phyloP scores from a whole-genome alignment of 2,113 vertebrate species.

The Actenoides lindsayi region DNA sequence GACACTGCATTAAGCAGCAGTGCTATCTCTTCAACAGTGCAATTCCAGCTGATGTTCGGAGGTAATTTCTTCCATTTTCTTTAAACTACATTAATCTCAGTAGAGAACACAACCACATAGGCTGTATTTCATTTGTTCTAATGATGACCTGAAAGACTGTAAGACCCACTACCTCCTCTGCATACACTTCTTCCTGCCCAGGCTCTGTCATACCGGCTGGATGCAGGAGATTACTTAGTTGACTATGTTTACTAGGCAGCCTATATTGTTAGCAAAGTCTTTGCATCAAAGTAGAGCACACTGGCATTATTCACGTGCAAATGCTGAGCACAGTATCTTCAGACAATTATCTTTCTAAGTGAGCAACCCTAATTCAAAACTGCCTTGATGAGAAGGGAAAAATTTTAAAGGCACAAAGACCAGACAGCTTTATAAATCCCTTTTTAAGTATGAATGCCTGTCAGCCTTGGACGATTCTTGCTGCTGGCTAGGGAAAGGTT shows the following conservation, averaged over 20 bases:
- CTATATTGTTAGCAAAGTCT: neutral
- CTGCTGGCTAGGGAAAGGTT: neutral
- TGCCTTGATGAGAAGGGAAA: neutral
- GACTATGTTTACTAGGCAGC: neutral
- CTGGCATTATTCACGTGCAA: neutral
- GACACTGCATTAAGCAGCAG: neutral
- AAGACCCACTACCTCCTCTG: neutral
- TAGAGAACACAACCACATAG: neutral
- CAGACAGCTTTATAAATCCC: neutral
- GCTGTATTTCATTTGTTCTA: neutral
- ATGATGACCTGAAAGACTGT: neutral
- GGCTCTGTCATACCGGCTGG: neutral
- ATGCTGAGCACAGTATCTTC: neutral
- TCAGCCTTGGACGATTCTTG: neutral
- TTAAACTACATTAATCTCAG: slow-evolving; percentile 41
- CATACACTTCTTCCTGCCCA: neutral
- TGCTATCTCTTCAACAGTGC: neutral
- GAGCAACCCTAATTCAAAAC: neutral
- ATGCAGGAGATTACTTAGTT: neutral
- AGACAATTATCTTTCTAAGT: neutral
- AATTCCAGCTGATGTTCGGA: slow-evolving; percentile 30
- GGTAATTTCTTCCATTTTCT: slow-evolving; percentile 57
- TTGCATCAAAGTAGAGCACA: neutral
- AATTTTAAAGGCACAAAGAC: neutral
- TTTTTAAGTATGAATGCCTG: neutral